Conservation (phyloP, 2,113 vertebrate genomes). For the Spea multiplicata region DNA sequence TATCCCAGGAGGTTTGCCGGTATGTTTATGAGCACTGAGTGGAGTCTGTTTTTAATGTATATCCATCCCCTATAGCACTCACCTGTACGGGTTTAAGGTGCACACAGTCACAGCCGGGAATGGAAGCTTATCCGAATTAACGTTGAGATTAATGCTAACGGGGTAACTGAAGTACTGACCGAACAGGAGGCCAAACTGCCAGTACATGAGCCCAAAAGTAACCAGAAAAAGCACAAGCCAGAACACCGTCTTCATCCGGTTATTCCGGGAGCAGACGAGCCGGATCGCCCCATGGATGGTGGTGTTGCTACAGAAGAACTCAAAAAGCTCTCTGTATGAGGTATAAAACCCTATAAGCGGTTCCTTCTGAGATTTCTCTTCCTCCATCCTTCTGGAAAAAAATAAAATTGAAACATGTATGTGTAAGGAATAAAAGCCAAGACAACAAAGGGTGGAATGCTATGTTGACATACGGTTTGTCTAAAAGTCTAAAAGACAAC, state of each 20-base stretch:
- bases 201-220: constrained; percentile 72
- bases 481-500: neutral
- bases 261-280: constrained; percentile 73
- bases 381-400: constrained; percentile 9
- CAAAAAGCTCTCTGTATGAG: constrained; percentile 74
- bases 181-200: constrained; percentile 74
- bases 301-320: constrained; percentile 76
- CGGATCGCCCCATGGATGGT: constrained; percentile 77
- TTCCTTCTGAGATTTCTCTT: constrained; percentile 53
- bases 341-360: constrained; percentile 69
- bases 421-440: neutral
- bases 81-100: constrained; percentile 77
- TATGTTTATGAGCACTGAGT: too few species aligned
- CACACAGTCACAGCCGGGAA: constrained; percentile 74
- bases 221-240: constrained; percentile 74
- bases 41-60: too few species aligned
- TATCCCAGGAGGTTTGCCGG: too few species aligned
- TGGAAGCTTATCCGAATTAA: constrained; percentile 67
- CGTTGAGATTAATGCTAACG: constrained; percentile 70
- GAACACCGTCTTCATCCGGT: constrained; percentile 78
- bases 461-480: too few species aligned
- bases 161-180: constrained; percentile 74
- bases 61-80: constrained; percentile 8
- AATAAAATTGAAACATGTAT: neutral
- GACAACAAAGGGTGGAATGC: neutral